Evolutionary conservation across 2,888 invertebrate genomes (phyloP).

Genomic region (Melikaiella ostensackeni): DNA sequence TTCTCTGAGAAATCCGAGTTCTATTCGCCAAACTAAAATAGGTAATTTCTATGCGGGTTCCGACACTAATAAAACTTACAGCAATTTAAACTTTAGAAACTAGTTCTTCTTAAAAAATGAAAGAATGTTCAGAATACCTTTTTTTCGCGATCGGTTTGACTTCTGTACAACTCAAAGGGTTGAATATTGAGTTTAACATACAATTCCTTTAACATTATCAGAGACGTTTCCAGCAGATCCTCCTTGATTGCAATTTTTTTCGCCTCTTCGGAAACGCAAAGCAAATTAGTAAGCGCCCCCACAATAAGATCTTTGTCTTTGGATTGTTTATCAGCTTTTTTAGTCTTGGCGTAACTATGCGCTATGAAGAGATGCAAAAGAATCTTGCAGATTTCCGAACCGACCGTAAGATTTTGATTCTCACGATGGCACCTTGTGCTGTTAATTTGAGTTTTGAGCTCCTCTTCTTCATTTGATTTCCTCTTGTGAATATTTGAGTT

Average conservation of each 20-base stretch:
- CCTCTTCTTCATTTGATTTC: constrained; percentile 37
- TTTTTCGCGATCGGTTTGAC: constrained; percentile 75
- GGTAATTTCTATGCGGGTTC: too few relatives aligned
- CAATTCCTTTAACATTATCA: constrained; percentile 77
- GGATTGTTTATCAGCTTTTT: constrained; percentile 67
- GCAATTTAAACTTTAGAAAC: neutral
- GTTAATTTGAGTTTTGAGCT: neutral
- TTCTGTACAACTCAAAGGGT: constrained; percentile 76
- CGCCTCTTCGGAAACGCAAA: constrained; percentile 77
- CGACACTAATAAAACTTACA: too few relatives aligned
- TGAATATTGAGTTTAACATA: constrained; percentile 78
- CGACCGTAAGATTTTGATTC: constrained; percentile 59
- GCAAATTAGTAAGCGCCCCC: constrained; percentile 76
- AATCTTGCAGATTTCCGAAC: constrained; percentile 77
- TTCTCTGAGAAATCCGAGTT: too few relatives aligned
- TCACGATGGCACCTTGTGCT: constrained; percentile 8
- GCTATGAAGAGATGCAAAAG: constrained; percentile 77
- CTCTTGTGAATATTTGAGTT: constrained; percentile 46
- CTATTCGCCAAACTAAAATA: too few relatives aligned
- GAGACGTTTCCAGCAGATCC: constrained; percentile 72
- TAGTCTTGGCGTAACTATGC: constrained; percentile 69
- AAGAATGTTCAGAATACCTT: constrained; percentile 60
- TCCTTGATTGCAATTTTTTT: constrained; percentile 76
- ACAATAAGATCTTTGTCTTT: constrained; percentile 76
- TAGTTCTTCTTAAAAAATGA: neutral